Percentiles rank a stretch among this genome's conserved stretches.
phyloP scores from a whole-genome alignment of 1,140 invertebrate species.

The Drosophila carrolli region DNA sequence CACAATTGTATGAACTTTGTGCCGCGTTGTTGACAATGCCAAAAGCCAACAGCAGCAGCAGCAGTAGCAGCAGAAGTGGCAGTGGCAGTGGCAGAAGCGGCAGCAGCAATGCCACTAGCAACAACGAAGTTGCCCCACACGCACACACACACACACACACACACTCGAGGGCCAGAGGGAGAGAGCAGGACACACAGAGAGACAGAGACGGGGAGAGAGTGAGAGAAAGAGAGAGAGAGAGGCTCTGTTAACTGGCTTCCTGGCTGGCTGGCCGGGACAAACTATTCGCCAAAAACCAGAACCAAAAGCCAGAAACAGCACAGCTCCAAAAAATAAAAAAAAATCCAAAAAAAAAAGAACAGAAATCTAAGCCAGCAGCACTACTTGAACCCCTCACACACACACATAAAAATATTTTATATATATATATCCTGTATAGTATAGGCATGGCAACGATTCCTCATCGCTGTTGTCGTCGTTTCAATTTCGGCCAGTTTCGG shows the following conservation, averaged over 20 bases:
- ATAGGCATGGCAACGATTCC: slow-evolving; percentile 37
- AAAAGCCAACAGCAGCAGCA: slow-evolving; percentile 56
- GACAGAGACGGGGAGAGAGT: slow-evolving; percentile 7
- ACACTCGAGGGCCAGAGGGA: not conserved
- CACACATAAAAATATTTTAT: slow-evolving; percentile 11
- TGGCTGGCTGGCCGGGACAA: slow-evolving; percentile 61
- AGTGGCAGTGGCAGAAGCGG: slow-evolving; percentile 7
- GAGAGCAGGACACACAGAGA: slow-evolving; percentile 16
- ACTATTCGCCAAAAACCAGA: slow-evolving; percentile 45
- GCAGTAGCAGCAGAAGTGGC: slow-evolving; percentile 21
- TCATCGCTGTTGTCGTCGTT: slow-evolving; percentile 54
- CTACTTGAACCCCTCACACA: slow-evolving; percentile 68
- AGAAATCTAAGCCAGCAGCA: slow-evolving; percentile 68
- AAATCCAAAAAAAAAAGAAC: not conserved
- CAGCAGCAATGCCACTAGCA: slow-evolving; percentile 32
- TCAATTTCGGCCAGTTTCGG: slow-evolving; percentile 76
- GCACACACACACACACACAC: slow-evolving; percentile 40
- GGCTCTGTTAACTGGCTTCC: slow-evolving; percentile 66
- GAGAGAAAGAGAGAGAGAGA: slow-evolving; percentile 14
- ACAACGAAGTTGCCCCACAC: slow-evolving; percentile 55
- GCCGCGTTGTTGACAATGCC: slow-evolving; percentile 76
- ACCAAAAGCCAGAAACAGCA: slow-evolving; percentile 37
- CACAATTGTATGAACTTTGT: slow-evolving; percentile 79
- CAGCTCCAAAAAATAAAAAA: slow-evolving; percentile 23
- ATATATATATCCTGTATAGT: slow-evolving; percentile 27